Evolutionary conservation across 2,113 vertebrate species (phyloP).

Genomic region (Rattus norvegicus): DNA sequence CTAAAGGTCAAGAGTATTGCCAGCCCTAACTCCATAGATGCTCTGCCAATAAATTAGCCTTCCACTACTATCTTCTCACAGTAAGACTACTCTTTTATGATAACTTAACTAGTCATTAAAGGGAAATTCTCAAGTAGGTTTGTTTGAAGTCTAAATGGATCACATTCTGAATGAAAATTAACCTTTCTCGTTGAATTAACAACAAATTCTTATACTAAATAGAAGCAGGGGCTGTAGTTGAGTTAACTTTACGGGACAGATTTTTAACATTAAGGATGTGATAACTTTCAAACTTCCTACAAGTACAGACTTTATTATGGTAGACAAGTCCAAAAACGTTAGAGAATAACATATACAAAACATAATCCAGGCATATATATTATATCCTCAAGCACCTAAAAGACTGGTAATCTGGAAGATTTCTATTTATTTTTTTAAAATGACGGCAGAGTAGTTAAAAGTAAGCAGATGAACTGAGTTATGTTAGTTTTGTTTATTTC

Average conservation of each 20-base stretch:
- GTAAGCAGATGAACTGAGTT: not conserved
- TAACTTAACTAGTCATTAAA: not conserved
- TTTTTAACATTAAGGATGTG: not conserved
- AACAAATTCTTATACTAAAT: conserved; percentile 5
- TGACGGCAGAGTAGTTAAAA: not conserved
- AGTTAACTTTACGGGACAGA: not conserved
- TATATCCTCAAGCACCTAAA: not conserved
- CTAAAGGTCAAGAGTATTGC: not conserved
- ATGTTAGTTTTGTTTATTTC: not conserved
- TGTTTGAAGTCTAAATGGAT: not conserved
- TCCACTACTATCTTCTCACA: not conserved
- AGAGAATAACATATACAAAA: conserved; percentile 14
- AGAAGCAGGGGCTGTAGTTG: not conserved
- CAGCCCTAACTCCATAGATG: not conserved
- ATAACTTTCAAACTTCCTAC: conserved; percentile 7
- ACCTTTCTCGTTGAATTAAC: not conserved
- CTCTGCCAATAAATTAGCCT: not conserved
- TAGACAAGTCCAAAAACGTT: not conserved
- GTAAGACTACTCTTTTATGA: not conserved
- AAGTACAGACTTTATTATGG: conserved; percentile 17
- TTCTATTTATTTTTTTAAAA: not conserved
- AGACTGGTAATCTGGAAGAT: not conserved
- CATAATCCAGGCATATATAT: not conserved
- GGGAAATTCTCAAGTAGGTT: not conserved
- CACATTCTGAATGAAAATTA: conserved; percentile 1